These are phyloP conservation scores for Pyrocephalus nanus DNA, from an alignment of 2,797 vertebrate species.

Conservation along the genomic window DNA sequence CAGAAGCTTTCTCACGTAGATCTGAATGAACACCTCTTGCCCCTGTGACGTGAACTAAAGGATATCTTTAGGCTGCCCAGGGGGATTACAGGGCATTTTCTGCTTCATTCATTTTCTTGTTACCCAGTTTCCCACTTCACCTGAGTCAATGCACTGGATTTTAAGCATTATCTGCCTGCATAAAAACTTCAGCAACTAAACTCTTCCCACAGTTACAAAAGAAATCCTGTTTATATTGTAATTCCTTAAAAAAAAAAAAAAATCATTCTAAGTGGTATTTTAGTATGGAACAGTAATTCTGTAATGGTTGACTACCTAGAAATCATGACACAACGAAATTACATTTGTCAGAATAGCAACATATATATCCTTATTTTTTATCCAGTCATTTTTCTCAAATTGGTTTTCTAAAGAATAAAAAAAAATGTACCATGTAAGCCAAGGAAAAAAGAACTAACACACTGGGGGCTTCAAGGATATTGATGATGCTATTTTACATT, in stretches of 20 bases:
- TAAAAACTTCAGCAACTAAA: neutral
- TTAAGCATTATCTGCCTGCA: neutral
- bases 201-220: neutral
- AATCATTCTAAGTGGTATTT: neutral
- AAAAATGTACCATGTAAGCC: neutral
- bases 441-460: neutral
- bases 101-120: neutral
- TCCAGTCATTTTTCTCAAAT: neutral
- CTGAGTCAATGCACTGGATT: neutral
- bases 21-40: neutral
- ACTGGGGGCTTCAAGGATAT: neutral
- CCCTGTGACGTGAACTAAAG: neutral
- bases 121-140: neutral
- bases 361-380: neutral
- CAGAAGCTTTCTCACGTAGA: neutral
- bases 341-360: neutral
- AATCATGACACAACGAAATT: neutral
- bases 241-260: neutral
- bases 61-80: neutral
- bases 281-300: neutral
- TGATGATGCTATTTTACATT: neutral
- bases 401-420: neutral
- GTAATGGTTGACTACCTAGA: neutral
- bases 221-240: neutral
- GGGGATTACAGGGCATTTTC: neutral